Base-by-base conservation (phyloP, 2,797 vertebrate genomes). In the Pantherophis vulpinus region DNA sequence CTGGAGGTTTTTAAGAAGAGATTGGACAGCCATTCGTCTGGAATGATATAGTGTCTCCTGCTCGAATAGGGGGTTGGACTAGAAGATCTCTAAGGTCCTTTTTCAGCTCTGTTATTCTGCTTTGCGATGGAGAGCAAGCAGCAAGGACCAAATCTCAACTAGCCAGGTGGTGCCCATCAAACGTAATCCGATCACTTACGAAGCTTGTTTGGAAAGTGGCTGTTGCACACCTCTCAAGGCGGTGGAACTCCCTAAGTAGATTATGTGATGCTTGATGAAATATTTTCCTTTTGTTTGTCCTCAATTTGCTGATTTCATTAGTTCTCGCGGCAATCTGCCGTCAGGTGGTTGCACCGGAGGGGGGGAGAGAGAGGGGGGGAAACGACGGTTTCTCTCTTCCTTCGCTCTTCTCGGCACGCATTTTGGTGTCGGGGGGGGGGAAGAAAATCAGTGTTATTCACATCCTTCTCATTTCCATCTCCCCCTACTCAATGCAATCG, bases 351-450 rank as follows among this genome's bases (percentile, higher is more conserved):
- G 23, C 32, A 79, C 16, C 5, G n/a, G 42, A 42, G 42, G 51
- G 18, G 47, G 42, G 0, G 27, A 2, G 60, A 2, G 12, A 5
- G 2, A 29, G 4, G n/a, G n/a, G n/a, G 13, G 13, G 2, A 2
- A 23, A 86, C 1, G 25, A 7, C 0, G 0, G 25, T 14, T 27
- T 86, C 25, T 86, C 47, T 86, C 47, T 27, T 5, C 83, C 6
- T 32, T 74, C 14, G 16, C 70, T 37, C 16, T 10, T 42, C 12
- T 29, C 47, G 0, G 27, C 27, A 29, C 1, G 1, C 47, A 29
- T 2, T 55, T 86, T 2, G 25, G 11, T 27, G 47, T 29, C 13
- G 16, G 11, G 1, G 86, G 16, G 11, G 1, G 86, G 42, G 12
- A 54, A 54, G 25, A 14, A 86, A 86, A 25, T 27, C 23, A 14